Percentiles rank a stretch among this genome's conserved stretches.
Evolutionary conservation across 2,113 vertebrate genomes (phyloP).

Genomic region (Lepus americanus): DNA sequence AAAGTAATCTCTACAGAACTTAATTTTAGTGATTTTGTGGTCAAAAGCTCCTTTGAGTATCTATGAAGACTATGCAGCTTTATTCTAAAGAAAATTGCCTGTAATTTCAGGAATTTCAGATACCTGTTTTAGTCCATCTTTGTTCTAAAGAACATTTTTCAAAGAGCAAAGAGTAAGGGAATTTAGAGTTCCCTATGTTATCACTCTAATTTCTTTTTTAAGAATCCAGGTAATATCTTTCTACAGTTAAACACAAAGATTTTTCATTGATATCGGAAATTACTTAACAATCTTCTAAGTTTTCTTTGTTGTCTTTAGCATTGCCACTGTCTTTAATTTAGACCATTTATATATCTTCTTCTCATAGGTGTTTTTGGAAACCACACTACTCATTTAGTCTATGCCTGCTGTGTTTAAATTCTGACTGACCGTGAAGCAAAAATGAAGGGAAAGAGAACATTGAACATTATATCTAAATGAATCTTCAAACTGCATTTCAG

Average conservation of each 20-base stretch:
- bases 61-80: background rate
- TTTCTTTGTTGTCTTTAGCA: background rate
- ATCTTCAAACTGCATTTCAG: background rate
- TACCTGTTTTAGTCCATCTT: background rate
- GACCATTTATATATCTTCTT: background rate
- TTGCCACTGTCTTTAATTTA: background rate
- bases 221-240: fast-evolving
- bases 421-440: background rate
- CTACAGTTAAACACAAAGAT: background rate
- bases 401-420: background rate
- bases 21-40: background rate
- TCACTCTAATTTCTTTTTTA: background rate
- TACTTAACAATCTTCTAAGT: background rate
- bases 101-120: background rate
- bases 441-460: background rate
- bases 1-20: background rate
- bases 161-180: background rate
- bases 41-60: background rate
- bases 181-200: background rate
- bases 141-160: background rate
- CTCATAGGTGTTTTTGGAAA: background rate
- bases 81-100: background rate
- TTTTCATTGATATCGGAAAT: background rate
- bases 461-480: background rate
- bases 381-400: background rate